Conservation (phyloP, 2,888 invertebrate genomes). For the Isoperla grammatica region DNA sequence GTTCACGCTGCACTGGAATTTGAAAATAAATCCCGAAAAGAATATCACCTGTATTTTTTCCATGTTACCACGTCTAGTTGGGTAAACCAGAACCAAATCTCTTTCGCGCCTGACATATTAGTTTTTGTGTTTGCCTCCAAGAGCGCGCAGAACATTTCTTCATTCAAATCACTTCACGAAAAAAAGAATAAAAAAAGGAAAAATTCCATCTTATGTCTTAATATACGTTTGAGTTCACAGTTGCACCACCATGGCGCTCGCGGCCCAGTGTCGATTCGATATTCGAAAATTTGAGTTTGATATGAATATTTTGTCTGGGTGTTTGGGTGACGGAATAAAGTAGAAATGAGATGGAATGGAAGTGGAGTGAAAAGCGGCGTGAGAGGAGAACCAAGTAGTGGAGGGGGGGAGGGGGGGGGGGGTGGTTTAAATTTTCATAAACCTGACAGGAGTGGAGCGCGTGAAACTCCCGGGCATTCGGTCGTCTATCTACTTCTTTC, state of each 20-base stretch:
- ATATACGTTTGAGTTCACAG: no score
- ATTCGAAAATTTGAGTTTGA: slow-evolving; percentile 1
- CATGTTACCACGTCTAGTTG: no score
- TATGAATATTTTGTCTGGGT: slow-evolving; percentile 1
- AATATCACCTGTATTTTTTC: no score
- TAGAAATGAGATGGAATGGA: neutral
- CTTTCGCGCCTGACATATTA: no score
- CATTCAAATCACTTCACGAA: neutral
- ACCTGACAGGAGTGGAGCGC: slow-evolving; percentile 40
- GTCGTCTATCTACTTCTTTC: neutral
- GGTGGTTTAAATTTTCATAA: slow-evolving; percentile 43
- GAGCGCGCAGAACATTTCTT: neutral
- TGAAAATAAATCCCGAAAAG: no score
- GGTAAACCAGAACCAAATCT: no score
- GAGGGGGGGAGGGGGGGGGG: slow-evolving; percentile 1
- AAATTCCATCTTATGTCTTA: no score
- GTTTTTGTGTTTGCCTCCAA: neutral
- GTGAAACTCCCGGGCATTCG: slow-evolving; percentile 31
- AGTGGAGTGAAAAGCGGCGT: slow-evolving; percentile 9
- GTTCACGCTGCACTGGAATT: no score
- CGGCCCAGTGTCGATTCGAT: neutral
- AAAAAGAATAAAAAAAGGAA: slow-evolving; percentile 11
- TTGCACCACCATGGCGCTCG: neutral
- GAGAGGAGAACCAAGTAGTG: neutral
- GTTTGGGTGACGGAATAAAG: slow-evolving; percentile 3